Evolutionary conservation across 2,888 invertebrate genomes (phyloP), one percentile per base, ranked within the genome.

Genomic region (Saturnia japonica): DNA sequence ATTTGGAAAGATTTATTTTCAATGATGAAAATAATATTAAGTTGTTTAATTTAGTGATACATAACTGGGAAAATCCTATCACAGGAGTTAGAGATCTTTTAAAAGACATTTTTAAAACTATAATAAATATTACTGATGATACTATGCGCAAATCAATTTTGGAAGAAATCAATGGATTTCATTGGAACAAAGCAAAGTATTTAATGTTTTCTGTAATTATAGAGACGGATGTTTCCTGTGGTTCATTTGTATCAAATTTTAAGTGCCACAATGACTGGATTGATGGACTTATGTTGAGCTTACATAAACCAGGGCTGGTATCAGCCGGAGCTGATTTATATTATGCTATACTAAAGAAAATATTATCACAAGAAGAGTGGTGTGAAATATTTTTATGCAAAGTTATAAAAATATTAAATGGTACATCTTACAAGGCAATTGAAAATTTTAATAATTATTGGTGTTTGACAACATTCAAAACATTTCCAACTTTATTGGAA

Each of bases 21-120:
- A 82, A 77, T 71, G 76, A 76, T 70, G 76, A 81, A n/a, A 83
- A 91, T 71, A 88, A 92, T 76, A 80, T 88, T 12, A 88, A 83
- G 75, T 77, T 95, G 57, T 84, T 95, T 9, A 87, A 89, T 74
- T 85, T 95, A 73, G 89, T 95, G 11, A 95, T 94, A 78, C 94
- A 95, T 68, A 96, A 95, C 79, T 96, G 95, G 95, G 95, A 95
- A 78, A 95, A 95, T 77, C 94, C 95, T 34, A 89, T 95, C 14
- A 91, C 92, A 72, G 95, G 95, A 70, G 89, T 95, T 12, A 90
- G 94, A 77, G 95, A 95, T 78, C 85, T 94, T 62, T 95, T 95
- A 76, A 89, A 91, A 73, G 82, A 78, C 19, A 85, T 95, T 74
- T 95, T 95, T 78, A 85, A 80, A 87, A 94, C 80, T 74, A 84